phyloP scores from a whole-genome alignment of 2,888 invertebrate genomes.

The Junonia oenone region DNA sequence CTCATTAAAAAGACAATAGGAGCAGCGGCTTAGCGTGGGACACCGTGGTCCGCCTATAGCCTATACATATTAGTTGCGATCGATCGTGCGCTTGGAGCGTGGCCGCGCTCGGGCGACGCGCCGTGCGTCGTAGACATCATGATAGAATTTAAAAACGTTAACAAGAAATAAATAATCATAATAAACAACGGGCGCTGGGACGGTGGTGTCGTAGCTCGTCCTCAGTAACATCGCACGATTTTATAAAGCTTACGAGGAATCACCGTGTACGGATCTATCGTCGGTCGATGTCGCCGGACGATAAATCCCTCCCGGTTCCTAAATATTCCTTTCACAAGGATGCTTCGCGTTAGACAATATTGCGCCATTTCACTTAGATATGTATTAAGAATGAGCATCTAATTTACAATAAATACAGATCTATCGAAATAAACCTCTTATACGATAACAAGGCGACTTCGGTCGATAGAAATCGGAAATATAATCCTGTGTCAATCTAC shows the following conservation, averaged over 20 bases:
- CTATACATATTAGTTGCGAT: slow-evolving; percentile 8
- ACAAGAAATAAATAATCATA: slow-evolving; percentile 43
- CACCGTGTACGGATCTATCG: background rate
- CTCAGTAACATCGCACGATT: background rate
- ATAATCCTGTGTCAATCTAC: slow-evolving; percentile 8
- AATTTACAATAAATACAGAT: slow-evolving; percentile 16
- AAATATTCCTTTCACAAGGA: background rate
- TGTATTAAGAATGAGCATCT: slow-evolving; percentile 29
- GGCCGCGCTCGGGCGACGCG: slow-evolving; percentile 25
- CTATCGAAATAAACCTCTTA: slow-evolving; percentile 27
- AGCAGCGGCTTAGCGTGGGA: slow-evolving; percentile 37
- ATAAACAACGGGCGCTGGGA: slow-evolving; percentile 24
- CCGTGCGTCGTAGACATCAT: background rate
- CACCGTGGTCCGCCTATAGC: slow-evolving; percentile 8
- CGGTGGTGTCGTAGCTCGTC: slow-evolving; percentile 8
- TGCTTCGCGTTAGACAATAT: slow-evolving; percentile 4
- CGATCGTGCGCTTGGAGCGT: slow-evolving; percentile 30
- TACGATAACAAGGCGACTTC: slow-evolving; percentile 26
- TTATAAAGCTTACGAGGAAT: background rate
- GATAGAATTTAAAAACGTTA: slow-evolving; percentile 63
- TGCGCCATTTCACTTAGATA: slow-evolving; percentile 30
- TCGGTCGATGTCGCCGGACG: background rate
- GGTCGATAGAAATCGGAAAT: slow-evolving; percentile 7
- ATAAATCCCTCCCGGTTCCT: background rate
- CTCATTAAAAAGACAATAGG: slow-evolving; percentile 48